These are phyloP conservation scores for Orthosia gothica DNA, from an alignment of 2,888 invertebrate genomes.

Conservation along the genomic window DNA sequence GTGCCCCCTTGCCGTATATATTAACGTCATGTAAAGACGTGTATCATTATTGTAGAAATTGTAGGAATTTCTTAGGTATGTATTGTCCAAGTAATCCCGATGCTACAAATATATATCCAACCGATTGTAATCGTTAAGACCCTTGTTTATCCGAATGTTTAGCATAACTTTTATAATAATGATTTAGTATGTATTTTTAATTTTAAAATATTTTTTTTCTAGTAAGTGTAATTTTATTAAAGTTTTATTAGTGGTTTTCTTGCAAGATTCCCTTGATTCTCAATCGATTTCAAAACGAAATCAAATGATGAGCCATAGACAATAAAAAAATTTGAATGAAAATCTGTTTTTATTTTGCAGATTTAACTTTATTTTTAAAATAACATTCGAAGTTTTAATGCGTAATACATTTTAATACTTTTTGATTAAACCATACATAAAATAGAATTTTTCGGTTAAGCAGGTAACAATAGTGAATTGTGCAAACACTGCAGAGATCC, in stretches of 20 bases:
- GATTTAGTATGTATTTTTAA: slow-evolving; percentile 6
- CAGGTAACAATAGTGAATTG: slow-evolving; percentile 35
- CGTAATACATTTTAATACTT: background rate
- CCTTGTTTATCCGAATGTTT: slow-evolving; percentile 13
- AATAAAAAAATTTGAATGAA: slow-evolving; percentile 44
- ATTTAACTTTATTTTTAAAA: background rate
- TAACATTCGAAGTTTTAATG: background rate
- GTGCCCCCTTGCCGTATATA: slow-evolving; percentile 86
- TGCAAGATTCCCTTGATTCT: slow-evolving; percentile 57
- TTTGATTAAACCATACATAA: background rate
- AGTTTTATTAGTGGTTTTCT: slow-evolving; percentile 24
- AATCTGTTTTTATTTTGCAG: slow-evolving; percentile 19
- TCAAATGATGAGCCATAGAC: slow-evolving; percentile 60
- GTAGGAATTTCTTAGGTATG: slow-evolving; percentile 84
- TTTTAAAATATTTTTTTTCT: slow-evolving; percentile 20
- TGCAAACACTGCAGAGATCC: slow-evolving; percentile 63
- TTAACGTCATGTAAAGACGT: slow-evolving; percentile 88
- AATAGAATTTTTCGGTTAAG: slow-evolving; percentile 25
- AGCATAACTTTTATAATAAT: background rate
- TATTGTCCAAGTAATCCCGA: slow-evolving; percentile 87
- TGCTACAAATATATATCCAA: slow-evolving; percentile 1
- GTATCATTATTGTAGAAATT: slow-evolving; percentile 87
- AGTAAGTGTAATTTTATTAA: slow-evolving; percentile 46
- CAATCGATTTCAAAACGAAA: slow-evolving; percentile 61
- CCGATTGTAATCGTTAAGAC: background rate